Percentiles rank a stretch among this genome's conserved stretches.
Conservation (phyloP, 1,140 invertebrate species). For the Leptinotarsa texana region DNA sequence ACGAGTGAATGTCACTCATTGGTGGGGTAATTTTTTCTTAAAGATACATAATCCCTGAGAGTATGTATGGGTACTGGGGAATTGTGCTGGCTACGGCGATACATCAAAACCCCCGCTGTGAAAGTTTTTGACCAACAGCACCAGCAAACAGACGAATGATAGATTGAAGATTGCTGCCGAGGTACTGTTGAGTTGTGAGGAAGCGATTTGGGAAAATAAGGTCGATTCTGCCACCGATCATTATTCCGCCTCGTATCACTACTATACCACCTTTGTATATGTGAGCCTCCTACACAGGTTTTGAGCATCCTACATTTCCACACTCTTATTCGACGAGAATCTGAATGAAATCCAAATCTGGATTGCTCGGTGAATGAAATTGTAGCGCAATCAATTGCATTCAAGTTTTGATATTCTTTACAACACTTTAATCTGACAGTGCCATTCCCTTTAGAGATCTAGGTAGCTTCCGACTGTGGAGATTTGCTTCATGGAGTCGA, state of each 20-base stretch:
- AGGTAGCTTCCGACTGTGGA: background rate
- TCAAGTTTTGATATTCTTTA: background rate
- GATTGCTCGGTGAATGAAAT: background rate
- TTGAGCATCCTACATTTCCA: background rate
- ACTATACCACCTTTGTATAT: background rate
- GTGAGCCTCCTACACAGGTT: background rate
- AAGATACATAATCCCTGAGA: too few species aligned
- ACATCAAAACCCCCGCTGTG: background rate
- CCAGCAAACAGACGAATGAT: background rate
- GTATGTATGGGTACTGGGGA: too few species aligned
- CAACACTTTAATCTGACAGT: background rate
- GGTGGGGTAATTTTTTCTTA: too few species aligned
- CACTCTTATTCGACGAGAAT: background rate
- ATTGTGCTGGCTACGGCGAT: background rate
- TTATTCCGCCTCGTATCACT: background rate
- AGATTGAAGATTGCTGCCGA: background rate
- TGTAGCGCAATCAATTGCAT: background rate
- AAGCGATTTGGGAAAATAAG: background rate
- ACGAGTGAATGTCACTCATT: background rate
- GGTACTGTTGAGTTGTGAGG: background rate
- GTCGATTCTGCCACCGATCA: background rate
- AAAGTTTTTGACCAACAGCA: background rate
- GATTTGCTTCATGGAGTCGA: background rate
- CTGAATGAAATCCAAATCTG: background rate
- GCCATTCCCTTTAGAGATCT: background rate